Conservation (phyloP, 1,140 invertebrate species). For the Neodiprion pinetum region DNA sequence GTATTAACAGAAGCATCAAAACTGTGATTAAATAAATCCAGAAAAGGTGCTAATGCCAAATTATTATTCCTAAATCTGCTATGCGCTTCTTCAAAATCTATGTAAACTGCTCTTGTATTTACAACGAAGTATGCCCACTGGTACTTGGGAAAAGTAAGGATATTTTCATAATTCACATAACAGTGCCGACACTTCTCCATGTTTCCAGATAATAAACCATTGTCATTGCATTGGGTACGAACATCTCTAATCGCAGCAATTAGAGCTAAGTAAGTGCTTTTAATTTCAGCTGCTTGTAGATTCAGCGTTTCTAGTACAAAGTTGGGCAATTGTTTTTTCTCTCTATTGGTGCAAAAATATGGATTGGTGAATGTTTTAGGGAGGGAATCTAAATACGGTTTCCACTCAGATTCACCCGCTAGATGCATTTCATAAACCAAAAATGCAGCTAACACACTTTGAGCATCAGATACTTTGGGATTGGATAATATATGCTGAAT, state of each 20-base stretch:
- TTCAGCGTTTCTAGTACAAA: constrained; percentile 37
- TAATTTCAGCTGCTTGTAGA: constrained; percentile 32
- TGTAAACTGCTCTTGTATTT: constrained; percentile 77
- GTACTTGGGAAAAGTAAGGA: constrained; percentile 59
- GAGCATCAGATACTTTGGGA: constrained; percentile 53
- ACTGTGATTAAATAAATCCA: constrained; percentile 83
- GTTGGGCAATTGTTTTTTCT: constrained; percentile 44
- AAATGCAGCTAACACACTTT: constrained; percentile 69
- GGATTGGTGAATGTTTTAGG: constrained; percentile 64
- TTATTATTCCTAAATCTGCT: constrained; percentile 54
- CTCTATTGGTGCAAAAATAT: constrained; percentile 57
- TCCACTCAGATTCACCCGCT: constrained; percentile 51
- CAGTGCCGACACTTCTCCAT: constrained; percentile 56
- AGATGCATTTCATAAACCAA: constrained; percentile 64
- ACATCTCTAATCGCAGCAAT: constrained; percentile 51
- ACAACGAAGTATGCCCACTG: constrained; percentile 74
- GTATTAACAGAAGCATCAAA: constrained; percentile 62
- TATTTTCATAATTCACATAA: constrained; percentile 45
- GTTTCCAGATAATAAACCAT: constrained; percentile 49
- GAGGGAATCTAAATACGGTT: constrained; percentile 67
- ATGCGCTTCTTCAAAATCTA: constrained; percentile 52
- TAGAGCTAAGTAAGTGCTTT: constrained; percentile 37
- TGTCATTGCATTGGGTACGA: not conserved
- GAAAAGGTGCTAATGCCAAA: constrained; percentile 76
- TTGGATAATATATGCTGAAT: constrained; percentile 59